Conservation (phyloP, 2,888 invertebrate species). For the Fabriciana adippe region DNA sequence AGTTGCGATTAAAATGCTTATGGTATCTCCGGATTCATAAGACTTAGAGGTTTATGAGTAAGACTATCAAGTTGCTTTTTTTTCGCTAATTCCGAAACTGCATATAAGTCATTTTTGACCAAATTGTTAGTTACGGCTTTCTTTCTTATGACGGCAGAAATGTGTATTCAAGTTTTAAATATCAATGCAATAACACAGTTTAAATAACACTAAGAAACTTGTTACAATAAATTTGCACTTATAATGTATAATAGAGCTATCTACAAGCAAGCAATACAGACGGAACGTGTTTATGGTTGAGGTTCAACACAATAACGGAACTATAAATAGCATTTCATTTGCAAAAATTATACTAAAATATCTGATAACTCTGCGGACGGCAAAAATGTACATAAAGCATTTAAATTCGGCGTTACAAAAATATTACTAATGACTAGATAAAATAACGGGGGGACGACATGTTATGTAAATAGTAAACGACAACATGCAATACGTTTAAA, state of each 20-base stretch:
- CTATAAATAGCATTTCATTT: conserved; percentile 20
- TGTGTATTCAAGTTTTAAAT: too few relatives aligned
- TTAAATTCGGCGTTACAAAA: conserved; percentile 18
- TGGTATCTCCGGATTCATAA: too few relatives aligned
- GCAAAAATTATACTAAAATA: conserved; percentile 22
- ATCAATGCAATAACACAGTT: not conserved
- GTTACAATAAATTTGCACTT: conserved; percentile 10
- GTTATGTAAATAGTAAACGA: too few relatives aligned
- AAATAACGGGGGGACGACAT: not conserved
- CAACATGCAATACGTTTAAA: too few relatives aligned
- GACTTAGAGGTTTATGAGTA: too few relatives aligned
- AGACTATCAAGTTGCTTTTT: too few relatives aligned
- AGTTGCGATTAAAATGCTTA: too few relatives aligned
- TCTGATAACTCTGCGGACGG: conserved; percentile 29
- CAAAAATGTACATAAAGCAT: conserved; percentile 25
- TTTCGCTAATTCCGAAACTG: too few relatives aligned
- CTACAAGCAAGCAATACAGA: conserved; percentile 33
- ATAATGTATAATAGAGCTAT: conserved; percentile 2
- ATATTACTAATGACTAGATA: conserved; percentile 23
- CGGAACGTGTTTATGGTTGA: conserved; percentile 25
- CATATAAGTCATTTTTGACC: too few relatives aligned
- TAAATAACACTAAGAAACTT: conserved; percentile 4
- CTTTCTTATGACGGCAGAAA: too few relatives aligned
- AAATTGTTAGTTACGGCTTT: too few relatives aligned
- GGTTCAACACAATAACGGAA: conserved; percentile 1